Base-by-base conservation (phyloP, 2,113 vertebrate genomes). In the Thomomys bottae region DNA sequence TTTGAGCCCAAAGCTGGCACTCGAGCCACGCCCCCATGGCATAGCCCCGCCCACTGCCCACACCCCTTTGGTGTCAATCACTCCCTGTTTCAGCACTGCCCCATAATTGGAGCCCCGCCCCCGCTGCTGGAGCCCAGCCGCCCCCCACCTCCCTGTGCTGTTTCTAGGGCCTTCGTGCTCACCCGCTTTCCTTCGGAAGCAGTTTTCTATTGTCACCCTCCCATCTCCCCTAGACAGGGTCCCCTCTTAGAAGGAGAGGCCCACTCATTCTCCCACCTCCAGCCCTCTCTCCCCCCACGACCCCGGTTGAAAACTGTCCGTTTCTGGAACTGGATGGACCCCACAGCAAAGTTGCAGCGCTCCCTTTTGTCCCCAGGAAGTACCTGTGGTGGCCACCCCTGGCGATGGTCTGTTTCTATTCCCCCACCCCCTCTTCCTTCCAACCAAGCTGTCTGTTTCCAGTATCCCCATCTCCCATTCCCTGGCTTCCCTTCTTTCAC, bases 361-460 rank as follows among this genome's bases (percentile, higher is more conserved):
- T 38, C 9, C 26, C 18, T 0, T 42, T 54, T 34, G 10, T 78
- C 85, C n/a, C 21, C 10, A 15, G 76, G 66, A 4, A 71, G 82
- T 81, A 45, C 87, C 76, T 73, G 59, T 2, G 68, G 59, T 2
- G 42, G 81, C 18, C 30, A 67, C 42, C 42, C 71, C 40, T 21
- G n/a, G 84, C 32, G 20, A 79, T 4, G 70, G 54, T 77, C 42
- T 83, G 90, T 75, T 79, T 94, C 89, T 72, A 87, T 77, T 23
- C 38, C 6, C 36, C 49, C 14, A 61, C 14, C 21, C 32, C 12
- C 45, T 76, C 23, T n/a, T 5, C 36, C 49, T 10, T 54, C 15
- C 26, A 28, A 24, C 36, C 21, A 9, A 61, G 32, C 17, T 21
- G 1, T 14, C 49, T 30, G 32, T 79, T 87, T 82, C 63, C 42